Evolutionary conservation across 1,140 invertebrate genomes (phyloP), one percentile per base, ranked within the genome.

Genomic region (Zaprionus inermis): DNA sequence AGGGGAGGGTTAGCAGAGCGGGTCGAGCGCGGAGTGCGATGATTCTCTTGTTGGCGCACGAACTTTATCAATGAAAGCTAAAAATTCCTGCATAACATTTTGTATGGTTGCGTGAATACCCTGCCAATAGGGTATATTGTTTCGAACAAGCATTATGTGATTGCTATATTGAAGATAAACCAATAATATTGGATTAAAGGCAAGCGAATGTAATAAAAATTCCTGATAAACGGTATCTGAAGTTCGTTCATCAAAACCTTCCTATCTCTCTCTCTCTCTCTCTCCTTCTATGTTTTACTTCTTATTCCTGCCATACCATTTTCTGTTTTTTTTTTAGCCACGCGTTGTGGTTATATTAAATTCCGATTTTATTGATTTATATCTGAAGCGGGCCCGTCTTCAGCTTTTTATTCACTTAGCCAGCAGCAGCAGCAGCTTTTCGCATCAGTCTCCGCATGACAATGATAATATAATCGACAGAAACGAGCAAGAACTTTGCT

Each of bases 301-400:
- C n/a, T 16, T 44, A 6, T 16, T 41, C 5, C 16, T 49, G 12
- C 24, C 11, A 1, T 36, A 10, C n/a, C 63, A 10, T n/a, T 2
- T 22, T 22, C 3, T 49, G n/a, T n/a, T 28, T 60, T 54, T 18
- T 57, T 44, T 44, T 28, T 24, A 22, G 60, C 36, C 72, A 65
- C 64, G 52, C 46, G 51, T 70, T 83, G 77, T 66, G 79, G 76
- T 59, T 74, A 70, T 83, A 89, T 89, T 88, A 88, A 88, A 88
- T 88, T 88, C 83, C 84, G 63, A 73, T 76, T 67, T 83, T 88
- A 88, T 88, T 77, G 83, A 88, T 86, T 86, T 76, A 78, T 75
- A 24, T 70, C 36, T 22, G 32, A 24, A 11, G 41, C 63, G 38
- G n/a, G n/a, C 38, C n/a, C 38, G 10, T 54, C 70, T 73, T 64